Evolutionary conservation across 2,797 vertebrate genomes (phyloP), one percentile per base, ranked within the genome.

Genomic region (Arctocebus calabarensis): DNA sequence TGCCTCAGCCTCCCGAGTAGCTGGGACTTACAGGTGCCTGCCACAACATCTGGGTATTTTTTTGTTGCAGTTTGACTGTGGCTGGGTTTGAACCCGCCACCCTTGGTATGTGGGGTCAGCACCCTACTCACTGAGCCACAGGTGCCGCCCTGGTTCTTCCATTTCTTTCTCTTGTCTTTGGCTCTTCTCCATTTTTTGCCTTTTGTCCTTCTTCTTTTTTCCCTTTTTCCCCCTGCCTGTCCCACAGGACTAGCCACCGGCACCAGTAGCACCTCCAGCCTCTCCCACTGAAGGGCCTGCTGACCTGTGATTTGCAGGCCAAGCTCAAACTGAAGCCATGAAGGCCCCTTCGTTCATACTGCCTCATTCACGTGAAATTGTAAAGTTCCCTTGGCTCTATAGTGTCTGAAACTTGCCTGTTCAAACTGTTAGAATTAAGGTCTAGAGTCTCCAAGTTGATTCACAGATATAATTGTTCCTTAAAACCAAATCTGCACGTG

Each of bases 271-370:
- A 57, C 22, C 25, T 91, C 68, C 73, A 79, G 89, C 29, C 88
- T 43, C 70, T 68, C 55, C 57, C 59, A 74, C 45, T 6, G 22
- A 92, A 85, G 25, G 78, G 45, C 32, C 77, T 43, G 62, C 59
- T 86, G 93, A 95, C 74, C 70, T 94, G 55, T 57, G 82, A 55
- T 88, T 73, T 73, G 37, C 4, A 1, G 55, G 82, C 81, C 74
- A 75, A 85, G 82, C 61, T 91, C 95, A 90, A 91, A 94, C 74
- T 23, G 27, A 85, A 94, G 40, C 68, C 83, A 89, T 20, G 48
- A 96, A 91, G 78, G 7, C 81, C 57, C 71, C 73, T 95, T 96
- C 79, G 75, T 88, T 92, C 83, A 59, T 17, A 91, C 34, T 59
- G 79, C 84, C 66, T 89, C 81, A 78, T 27, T 86, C 71, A 85